Percentiles rank a stretch among this genome's conserved stretches.
Conservation (phyloP, 1,140 invertebrate species). For the Bombus balteatus region DNA sequence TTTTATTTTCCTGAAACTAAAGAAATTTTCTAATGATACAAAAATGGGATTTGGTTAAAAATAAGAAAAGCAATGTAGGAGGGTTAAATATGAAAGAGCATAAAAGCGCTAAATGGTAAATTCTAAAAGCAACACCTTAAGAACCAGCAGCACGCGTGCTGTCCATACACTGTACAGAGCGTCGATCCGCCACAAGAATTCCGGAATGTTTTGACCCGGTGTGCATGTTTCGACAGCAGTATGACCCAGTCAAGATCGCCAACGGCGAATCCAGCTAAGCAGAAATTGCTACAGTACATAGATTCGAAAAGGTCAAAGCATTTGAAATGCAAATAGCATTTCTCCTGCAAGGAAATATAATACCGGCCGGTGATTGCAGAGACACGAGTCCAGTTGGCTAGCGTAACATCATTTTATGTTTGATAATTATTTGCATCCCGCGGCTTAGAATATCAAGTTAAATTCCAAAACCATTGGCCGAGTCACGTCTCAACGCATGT, state of each 20-base stretch:
- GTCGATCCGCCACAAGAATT: background rate
- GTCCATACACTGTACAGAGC: too few species aligned
- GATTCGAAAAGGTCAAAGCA: conserved; percentile 67
- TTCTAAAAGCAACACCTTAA: too few species aligned
- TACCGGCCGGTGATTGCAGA: conserved; percentile 49
- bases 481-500: conserved; percentile 41
- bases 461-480: conserved; percentile 47
- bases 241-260: conserved; percentile 43
- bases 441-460: conserved; percentile 39
- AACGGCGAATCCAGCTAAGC: conserved; percentile 19
- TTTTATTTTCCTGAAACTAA: too few species aligned
- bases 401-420: conserved; percentile 34
- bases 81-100: too few species aligned
- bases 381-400: conserved; percentile 18
- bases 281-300: conserved; percentile 7
- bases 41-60: too few species aligned
- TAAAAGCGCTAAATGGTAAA: too few species aligned
- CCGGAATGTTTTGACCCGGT: background rate
- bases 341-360: conserved; percentile 50
- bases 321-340: conserved; percentile 71
- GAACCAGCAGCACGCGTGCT: background rate
- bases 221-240: too few species aligned
- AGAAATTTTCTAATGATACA: too few species aligned
- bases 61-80: too few species aligned
- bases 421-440: conserved; percentile 56